Evolutionary conservation across 2,888 invertebrate species (phyloP).

Genomic region (Stenotaenia linearis): DNA sequence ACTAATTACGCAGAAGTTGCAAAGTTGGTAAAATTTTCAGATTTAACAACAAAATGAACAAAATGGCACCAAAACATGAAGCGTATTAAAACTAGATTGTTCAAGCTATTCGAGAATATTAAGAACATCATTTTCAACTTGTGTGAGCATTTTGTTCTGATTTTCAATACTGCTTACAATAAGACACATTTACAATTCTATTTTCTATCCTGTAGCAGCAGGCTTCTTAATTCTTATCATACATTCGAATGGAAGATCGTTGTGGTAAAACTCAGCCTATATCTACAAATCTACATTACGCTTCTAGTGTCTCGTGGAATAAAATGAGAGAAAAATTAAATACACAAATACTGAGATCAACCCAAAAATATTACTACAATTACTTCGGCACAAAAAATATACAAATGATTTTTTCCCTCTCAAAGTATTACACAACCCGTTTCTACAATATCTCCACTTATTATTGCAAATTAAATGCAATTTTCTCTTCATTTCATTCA

Average conservation of each 20-base stretch:
- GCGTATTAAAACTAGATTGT: not conserved
- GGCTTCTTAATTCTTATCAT: not conserved
- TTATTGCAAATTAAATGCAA: slow-evolving; percentile 19
- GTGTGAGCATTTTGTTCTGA: not conserved
- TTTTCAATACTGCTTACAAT: not conserved
- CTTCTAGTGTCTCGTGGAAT: not conserved
- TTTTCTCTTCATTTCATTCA: not conserved
- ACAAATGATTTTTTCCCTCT: not conserved
- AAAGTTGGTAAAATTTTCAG: no score
- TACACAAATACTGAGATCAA: slow-evolving; percentile 1
- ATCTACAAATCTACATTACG: not conserved
- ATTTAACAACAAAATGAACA: no score
- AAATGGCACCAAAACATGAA: not conserved
- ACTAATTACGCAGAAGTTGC: not conserved
- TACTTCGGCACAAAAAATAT: not conserved
- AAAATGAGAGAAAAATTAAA: not conserved
- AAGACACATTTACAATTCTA: not conserved
- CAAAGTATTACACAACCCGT: not conserved
- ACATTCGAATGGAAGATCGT: not conserved
- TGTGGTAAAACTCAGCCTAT: not conserved
- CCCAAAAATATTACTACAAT: not conserved
- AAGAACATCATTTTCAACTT: not conserved
- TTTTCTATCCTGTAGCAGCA: not conserved
- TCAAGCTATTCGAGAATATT: not conserved
- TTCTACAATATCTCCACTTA: not conserved